These are phyloP conservation scores for Melanchra persicariae DNA, from an alignment of 2,888 invertebrate genomes.

Conservation along the genomic window DNA sequence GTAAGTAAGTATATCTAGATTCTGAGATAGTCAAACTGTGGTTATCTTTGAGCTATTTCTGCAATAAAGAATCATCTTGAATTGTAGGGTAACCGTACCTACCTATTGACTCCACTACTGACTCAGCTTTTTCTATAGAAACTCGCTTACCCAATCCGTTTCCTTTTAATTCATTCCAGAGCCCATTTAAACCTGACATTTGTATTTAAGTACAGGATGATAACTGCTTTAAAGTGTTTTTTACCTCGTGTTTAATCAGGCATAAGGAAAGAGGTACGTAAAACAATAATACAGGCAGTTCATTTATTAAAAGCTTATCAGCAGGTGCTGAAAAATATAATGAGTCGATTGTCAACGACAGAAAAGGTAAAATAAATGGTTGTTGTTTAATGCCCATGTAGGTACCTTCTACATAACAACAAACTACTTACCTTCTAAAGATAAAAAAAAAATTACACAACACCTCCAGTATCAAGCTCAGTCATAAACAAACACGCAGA, in stretches of 20 bases:
- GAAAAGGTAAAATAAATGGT: constrained; percentile 22
- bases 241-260: constrained; percentile 30
- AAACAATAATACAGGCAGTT: constrained; percentile 14
- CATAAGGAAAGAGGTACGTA: constrained; percentile 25
- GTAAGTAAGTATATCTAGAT: background rate
- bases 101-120: background rate
- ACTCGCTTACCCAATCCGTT: background rate
- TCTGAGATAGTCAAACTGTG: constrained; percentile 8
- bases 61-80: background rate
- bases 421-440: background rate
- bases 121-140: background rate
- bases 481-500: constrained; percentile 13
- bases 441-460: background rate
- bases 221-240: constrained; percentile 8
- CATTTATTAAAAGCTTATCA: constrained; percentile 41
- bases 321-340: constrained; percentile 34
- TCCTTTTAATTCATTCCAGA: background rate
- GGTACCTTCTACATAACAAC: background rate
- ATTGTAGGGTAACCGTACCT: background rate
- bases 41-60: background rate
- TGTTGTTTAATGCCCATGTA: constrained; percentile 1
- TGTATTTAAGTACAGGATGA: background rate
- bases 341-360: constrained; percentile 16
- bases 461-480: constrained; percentile 4
- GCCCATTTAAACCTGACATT: background rate